These are phyloP conservation scores for Spisula solida DNA, from an alignment of 2,888 invertebrate genomes.

Conservation along the genomic window DNA sequence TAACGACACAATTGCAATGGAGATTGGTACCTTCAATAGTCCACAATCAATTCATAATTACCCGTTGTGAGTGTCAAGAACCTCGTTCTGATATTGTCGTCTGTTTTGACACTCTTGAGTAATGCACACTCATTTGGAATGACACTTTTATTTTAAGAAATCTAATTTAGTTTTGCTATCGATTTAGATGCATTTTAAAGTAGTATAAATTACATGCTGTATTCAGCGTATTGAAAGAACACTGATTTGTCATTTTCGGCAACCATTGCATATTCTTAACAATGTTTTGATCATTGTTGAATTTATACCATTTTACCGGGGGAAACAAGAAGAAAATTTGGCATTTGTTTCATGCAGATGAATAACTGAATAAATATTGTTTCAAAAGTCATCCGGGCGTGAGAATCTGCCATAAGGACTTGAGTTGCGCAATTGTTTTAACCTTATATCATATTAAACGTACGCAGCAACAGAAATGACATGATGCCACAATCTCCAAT, in stretches of 20 bases:
- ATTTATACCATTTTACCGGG: not conserved
- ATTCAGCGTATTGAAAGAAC: conserved; percentile 7
- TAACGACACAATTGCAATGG: not conserved
- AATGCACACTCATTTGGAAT: conserved; percentile 54
- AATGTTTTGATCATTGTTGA: not conserved
- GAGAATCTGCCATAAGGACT: not conserved
- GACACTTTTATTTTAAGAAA: conserved; percentile 75
- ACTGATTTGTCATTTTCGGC: conserved; percentile 30
- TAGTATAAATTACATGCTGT: conserved; percentile 60
- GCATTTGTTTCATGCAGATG: conserved; percentile 8
- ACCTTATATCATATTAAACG: not conserved
- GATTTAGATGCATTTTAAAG: conserved; percentile 55
- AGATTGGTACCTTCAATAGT: not conserved
- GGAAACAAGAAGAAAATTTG: not conserved
- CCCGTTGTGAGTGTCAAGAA: conserved; percentile 53
- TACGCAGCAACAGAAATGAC: not conserved
- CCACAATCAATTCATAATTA: conserved; percentile 51
- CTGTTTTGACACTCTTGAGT: conserved; percentile 61
- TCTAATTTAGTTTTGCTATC: conserved; percentile 64
- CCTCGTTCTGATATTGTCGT: conserved; percentile 49
- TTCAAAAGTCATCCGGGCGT: not conserved
- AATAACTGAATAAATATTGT: not conserved
- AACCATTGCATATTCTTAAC: conserved; percentile 7
- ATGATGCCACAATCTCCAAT: too few relatives aligned
- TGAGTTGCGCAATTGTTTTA: not conserved